These are phyloP conservation scores for Pandemis heparana DNA, from an alignment of 2,888 invertebrate genomes.

Conservation along the genomic window DNA sequence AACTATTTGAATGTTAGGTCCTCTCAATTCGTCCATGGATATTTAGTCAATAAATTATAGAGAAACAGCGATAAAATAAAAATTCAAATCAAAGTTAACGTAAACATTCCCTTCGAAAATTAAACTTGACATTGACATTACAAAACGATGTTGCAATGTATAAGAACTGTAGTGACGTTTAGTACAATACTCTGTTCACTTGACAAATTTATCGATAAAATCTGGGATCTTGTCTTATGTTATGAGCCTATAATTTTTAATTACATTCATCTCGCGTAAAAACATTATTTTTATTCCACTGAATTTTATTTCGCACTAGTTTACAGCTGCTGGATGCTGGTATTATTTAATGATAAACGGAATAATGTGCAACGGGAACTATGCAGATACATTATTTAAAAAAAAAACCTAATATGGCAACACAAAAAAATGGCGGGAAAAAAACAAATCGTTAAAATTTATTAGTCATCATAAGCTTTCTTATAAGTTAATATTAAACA, in stretches of 20 bases:
- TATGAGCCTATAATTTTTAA: neutral
- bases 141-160: slow-evolving; percentile 26
- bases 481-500: neutral
- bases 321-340: no score
- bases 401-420: slow-evolving; percentile 8
- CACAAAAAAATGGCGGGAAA: slow-evolving; percentile 28
- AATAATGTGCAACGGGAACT: neutral
- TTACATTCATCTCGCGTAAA: no score
- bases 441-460: neutral
- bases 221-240: neutral
- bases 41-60: slow-evolving; percentile 49
- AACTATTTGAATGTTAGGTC: slow-evolving; percentile 88
- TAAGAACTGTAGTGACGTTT: neutral
- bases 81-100: slow-evolving; percentile 67
- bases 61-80: slow-evolving; percentile 48
- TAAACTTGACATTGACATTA: slow-evolving; percentile 48
- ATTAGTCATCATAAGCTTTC: slow-evolving; percentile 12
- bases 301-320: no score
- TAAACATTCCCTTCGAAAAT: slow-evolving; percentile 67
- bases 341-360: neutral
- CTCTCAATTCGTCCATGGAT: slow-evolving; percentile 87
- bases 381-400: neutral
- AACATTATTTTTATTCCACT: no score
- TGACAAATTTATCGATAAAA: neutral
- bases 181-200: neutral